Evolutionary conservation across 2,797 vertebrate species (phyloP).

Genomic region (Hippopotamyrus pictus): DNA sequence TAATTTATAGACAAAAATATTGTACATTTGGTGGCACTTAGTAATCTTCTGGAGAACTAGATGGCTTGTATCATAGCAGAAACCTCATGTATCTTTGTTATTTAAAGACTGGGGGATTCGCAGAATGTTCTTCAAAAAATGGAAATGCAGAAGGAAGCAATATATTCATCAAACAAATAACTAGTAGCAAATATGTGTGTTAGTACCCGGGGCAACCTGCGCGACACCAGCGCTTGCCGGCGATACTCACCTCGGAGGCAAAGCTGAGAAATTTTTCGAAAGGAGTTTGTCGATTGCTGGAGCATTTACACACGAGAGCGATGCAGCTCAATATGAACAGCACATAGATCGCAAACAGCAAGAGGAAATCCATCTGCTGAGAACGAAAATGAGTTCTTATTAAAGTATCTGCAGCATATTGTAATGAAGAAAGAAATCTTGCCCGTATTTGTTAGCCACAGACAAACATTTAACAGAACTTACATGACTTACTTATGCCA

Average conservation of each 20-base stretch:
- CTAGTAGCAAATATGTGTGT: background rate
- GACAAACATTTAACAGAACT: background rate
- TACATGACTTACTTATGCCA: background rate
- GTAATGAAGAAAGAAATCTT: background rate
- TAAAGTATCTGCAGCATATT: background rate
- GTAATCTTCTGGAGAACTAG: background rate
- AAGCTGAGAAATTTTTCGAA: constrained; percentile 39
- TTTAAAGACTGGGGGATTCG: background rate
- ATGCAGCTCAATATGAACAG: constrained; percentile 56
- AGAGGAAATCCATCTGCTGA: constrained; percentile 81
- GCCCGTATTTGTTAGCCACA: background rate
- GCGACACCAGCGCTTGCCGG: background rate
- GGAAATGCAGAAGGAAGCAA: background rate
- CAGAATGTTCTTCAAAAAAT: background rate
- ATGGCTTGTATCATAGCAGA: background rate
- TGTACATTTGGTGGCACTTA: background rate
- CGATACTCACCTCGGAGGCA: constrained; percentile 45
- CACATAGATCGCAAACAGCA: constrained; percentile 74
- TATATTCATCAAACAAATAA: background rate
- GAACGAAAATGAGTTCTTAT: background rate
- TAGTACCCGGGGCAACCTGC: background rate
- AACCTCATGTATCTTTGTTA: background rate
- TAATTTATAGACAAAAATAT: background rate
- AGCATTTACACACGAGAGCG: constrained; percentile 63
- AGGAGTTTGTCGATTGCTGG: constrained; percentile 54